Evolutionary conservation across 1,140 invertebrate species (phyloP).

Genomic region (Parapsyche elsis): DNA sequence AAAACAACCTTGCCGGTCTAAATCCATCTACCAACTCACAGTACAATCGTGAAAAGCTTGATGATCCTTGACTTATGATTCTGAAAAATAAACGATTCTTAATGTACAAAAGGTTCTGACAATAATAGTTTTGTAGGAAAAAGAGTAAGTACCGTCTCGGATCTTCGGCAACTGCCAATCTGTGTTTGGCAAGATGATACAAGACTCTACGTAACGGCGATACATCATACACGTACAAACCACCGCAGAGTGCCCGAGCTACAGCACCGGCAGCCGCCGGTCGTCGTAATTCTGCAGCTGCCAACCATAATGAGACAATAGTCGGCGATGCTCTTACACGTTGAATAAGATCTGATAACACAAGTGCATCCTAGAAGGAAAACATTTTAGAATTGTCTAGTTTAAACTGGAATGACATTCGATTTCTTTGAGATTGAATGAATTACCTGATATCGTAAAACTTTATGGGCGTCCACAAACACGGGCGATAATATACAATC

Average conservation of each 20-base stretch:
- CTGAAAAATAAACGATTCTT: conserved; percentile 60
- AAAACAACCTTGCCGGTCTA: conserved; percentile 90
- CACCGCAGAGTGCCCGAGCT: conserved; percentile 79
- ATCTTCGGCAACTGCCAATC: conserved; percentile 84
- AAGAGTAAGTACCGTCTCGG: conserved; percentile 73
- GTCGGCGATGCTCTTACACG: conserved; percentile 83
- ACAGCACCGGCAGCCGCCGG: conserved; percentile 74
- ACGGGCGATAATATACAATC: conserved; percentile 81
- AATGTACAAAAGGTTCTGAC: too few relatives aligned
- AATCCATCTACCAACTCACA: conserved; percentile 90
- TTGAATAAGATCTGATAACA: conserved; percentile 83
- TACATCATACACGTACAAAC: conserved; percentile 90
- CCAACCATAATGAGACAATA: conserved; percentile 82
- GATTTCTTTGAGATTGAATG: too few relatives aligned
- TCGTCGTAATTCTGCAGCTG: conserved; percentile 77
- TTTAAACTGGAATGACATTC: too few relatives aligned
- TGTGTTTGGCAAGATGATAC: conserved; percentile 84
- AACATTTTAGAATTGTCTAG: conserved; percentile 41
- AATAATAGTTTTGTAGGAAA: neutral
- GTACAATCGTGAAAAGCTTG: conserved; percentile 91
- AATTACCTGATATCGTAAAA: conserved; percentile 79
- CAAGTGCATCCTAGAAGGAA: conserved; percentile 74
- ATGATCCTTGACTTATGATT: conserved; percentile 84
- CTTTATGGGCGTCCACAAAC: conserved; percentile 91
- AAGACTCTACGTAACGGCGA: conserved; percentile 81